These are phyloP conservation scores for Salvator merianae DNA, from an alignment of 2,113 vertebrate species.

Conservation along the genomic window DNA sequence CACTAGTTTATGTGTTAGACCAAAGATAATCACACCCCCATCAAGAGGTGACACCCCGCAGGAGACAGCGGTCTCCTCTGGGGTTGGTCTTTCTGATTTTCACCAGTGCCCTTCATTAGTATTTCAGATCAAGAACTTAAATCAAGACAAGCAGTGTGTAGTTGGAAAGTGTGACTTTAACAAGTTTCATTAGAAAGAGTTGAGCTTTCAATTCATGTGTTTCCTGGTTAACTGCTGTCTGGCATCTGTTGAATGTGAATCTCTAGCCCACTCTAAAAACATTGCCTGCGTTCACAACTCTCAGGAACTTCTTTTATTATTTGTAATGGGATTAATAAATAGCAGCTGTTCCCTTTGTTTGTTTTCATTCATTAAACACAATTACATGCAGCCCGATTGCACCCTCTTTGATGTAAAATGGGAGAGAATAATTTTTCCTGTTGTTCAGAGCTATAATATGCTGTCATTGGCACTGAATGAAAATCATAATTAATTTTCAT, in stretches of 20 bases:
- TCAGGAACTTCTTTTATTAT: constrained; percentile 73
- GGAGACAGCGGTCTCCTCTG: neutral
- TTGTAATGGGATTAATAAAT: constrained; percentile 80
- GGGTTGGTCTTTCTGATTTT: neutral
- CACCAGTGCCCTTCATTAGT: neutral
- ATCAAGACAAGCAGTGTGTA: neutral
- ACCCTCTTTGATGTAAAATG: constrained; percentile 71
- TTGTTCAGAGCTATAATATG: constrained; percentile 71
- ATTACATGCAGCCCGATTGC: constrained; percentile 75
- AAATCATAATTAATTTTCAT: constrained; percentile 76
- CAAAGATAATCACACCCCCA: neutral
- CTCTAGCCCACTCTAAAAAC: constrained; percentile 25
- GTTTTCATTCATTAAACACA: constrained; percentile 79
- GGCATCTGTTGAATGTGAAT: constrained; percentile 59
- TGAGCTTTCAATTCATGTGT: constrained; percentile 6
- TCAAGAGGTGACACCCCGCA: neutral
- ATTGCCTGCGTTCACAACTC: constrained; percentile 67
- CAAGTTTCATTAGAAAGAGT: constrained; percentile 23
- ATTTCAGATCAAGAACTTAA: neutral
- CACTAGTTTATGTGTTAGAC: neutral
- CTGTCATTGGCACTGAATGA: constrained; percentile 73
- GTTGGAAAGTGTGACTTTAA: neutral
- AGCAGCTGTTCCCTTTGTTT: constrained; percentile 80
- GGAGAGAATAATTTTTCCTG: constrained; percentile 75
- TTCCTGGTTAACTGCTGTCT: constrained; percentile 20